These are phyloP conservation scores for Engystomops pustulosus DNA, from an alignment of 2,113 vertebrate genomes.

Conservation along the genomic window DNA sequence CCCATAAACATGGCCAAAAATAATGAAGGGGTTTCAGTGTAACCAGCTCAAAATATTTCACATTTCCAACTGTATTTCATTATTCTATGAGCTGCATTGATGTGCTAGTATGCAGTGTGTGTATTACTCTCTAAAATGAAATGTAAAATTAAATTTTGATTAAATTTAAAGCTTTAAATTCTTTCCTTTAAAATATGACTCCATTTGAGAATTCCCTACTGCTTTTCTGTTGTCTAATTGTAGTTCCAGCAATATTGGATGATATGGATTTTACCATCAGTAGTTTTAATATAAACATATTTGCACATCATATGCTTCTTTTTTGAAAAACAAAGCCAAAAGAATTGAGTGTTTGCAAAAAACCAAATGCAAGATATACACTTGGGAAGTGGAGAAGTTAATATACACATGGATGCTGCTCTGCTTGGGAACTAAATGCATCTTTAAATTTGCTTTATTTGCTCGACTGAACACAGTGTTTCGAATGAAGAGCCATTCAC, in stretches of 20 bases:
- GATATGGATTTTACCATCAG: slow-evolving; percentile 57
- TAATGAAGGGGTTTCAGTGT: not conserved
- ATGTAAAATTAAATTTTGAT: not conserved
- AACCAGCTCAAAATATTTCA: not conserved
- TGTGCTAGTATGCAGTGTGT: no score
- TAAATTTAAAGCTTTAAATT: not conserved
- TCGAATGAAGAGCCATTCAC: slow-evolving; percentile 67
- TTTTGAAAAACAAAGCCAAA: not conserved
- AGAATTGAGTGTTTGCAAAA: slow-evolving; percentile 27
- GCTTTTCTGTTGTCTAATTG: slow-evolving; percentile 4
- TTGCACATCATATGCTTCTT: not conserved
- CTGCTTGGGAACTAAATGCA: slow-evolving; percentile 71
- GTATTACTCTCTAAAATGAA: not conserved
- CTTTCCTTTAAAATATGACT: not conserved
- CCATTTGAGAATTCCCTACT: not conserved
- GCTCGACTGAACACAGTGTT: slow-evolving; percentile 71
- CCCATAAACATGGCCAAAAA: slow-evolving; percentile 10
- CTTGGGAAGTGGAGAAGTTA: slow-evolving; percentile 40
- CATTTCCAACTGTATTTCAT: slow-evolving; percentile 14
- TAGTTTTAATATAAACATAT: slow-evolving; percentile 51
- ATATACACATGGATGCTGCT: slow-evolving; percentile 64
- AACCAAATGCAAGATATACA: slow-evolving; percentile 38
- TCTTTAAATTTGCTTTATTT: slow-evolving; percentile 74
- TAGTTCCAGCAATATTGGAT: slow-evolving; percentile 61
- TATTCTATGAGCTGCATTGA: no score